Evolutionary conservation across 2,888 invertebrate genomes (phyloP), one percentile per base, ranked within the genome.

Genomic region (Abscondita cerata): DNA sequence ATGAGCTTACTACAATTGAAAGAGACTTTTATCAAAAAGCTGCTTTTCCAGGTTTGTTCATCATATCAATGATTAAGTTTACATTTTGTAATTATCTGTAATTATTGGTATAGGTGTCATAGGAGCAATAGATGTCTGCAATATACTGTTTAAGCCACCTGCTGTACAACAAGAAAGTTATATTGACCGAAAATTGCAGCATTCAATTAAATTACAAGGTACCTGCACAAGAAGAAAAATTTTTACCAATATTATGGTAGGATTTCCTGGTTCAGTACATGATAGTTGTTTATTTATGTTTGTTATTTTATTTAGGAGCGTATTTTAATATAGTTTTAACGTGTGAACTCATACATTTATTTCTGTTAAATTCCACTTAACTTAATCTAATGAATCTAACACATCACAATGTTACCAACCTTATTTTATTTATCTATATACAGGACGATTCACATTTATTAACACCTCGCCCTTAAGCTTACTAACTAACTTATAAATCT

Each of bases 101-200:
- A 25, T 4, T 25, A 25, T 4, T 25, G 25, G 2, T 25, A 25
- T 6, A 25, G 25, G 47, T 19, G 47, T 47, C n/a, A 20, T 47
- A 19, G 47, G 47, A 20, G 47, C 47, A 12, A 47, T 47, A 20
- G 16, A 47, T 47, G 47, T 47, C 11, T 47, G 47, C 25, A 47
- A 47, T 47, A 47, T 47, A 20, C 19, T 9, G 6, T 47, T 47
- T 25, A 47, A 47, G 19, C 47, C 47, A 6, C 47, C 47, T 20
- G 47, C 12, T 11, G 9, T 9, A 20, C 47, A 47, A 8, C 47
- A 47, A 25, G 47, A 47, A 47, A 47, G 47, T 20, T 47, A 47
- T 11, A 47, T 47, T n/a, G 47, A 47, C 19, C 47, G 47, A 2
- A 47, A 47, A 47, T 19, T 47, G 41, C 41, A 41, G 8, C 41